Evolutionary conservation across 30 jellyfish, hydroid and myxozoan species (phyloP).

Genomic region (Turritopsis rubra): DNA sequence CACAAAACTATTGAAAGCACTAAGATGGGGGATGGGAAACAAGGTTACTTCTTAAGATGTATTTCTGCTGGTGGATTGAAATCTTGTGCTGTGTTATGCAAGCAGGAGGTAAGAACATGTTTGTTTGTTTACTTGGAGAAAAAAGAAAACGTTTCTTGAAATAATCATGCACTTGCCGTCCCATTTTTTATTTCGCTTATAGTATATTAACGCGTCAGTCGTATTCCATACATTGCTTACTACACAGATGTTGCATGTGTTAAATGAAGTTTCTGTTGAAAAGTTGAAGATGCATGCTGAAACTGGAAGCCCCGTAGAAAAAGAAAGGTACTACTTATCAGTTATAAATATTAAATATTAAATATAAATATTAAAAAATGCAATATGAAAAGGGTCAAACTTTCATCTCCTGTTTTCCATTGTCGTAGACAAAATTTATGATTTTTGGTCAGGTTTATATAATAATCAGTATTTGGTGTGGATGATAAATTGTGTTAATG

Average conservation of each 20-base stretch:
- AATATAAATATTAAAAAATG: too few species aligned
- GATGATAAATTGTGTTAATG: too few species aligned
- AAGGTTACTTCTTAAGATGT: not conserved
- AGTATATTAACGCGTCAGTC: not conserved
- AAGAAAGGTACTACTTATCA: not conserved
- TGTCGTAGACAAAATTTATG: too few species aligned
- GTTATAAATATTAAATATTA: too few species aligned
- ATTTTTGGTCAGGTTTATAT: too few species aligned
- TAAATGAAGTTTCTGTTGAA: not conserved
- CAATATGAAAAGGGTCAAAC: too few species aligned
- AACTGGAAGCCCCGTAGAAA: not conserved
- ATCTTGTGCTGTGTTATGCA: constrained; percentile 39
- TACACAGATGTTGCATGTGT: not conserved
- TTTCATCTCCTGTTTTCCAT: too few species aligned
- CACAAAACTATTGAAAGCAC: not conserved
- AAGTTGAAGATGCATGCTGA: not conserved
- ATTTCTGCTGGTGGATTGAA: constrained; percentile 69
- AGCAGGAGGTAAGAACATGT: not conserved
- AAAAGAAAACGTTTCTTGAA: too few species aligned
- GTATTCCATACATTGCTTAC: not conserved
- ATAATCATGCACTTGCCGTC: too few species aligned
- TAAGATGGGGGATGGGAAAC: not conserved
- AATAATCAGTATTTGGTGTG: too few species aligned
- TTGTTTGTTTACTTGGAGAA: too few species aligned
- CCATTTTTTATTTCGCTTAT: not conserved